phyloP scores from a whole-genome alignment of 2,113 vertebrate genomes.

The Embiotoca jacksoni region DNA sequence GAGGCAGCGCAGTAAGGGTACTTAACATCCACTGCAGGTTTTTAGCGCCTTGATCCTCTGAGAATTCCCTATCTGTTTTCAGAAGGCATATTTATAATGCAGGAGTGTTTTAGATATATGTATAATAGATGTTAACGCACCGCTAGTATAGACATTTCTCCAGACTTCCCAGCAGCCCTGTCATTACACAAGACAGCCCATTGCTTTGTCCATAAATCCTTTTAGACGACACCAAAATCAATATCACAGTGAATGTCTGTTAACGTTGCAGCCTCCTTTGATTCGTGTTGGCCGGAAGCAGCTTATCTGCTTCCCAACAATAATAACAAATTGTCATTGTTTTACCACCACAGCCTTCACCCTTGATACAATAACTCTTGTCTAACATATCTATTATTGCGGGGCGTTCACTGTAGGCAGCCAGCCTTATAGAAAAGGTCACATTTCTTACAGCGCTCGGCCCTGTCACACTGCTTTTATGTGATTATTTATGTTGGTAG shows the following conservation, averaged over 20 bases:
- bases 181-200: slow-evolving; percentile 39
- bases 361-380: not conserved
- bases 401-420: slow-evolving; percentile 26
- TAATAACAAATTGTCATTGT: slow-evolving; percentile 6
- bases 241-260: slow-evolving; percentile 13
- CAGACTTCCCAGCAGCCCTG: not conserved
- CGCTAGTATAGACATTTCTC: slow-evolving; percentile 16
- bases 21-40: slow-evolving; percentile 31
- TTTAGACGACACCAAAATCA: slow-evolving; percentile 1
- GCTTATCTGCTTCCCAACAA: not conserved
- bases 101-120: slow-evolving; percentile 45
- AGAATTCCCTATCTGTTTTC: slow-evolving; percentile 26
- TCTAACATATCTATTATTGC: slow-evolving; percentile 40
- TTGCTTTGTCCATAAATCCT: slow-evolving; percentile 21
- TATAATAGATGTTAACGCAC: slow-evolving; percentile 56
- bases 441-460: slow-evolving; percentile 43
- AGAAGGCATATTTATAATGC: slow-evolving; percentile 40
- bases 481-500: slow-evolving; percentile 62
- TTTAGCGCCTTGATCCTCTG: slow-evolving; percentile 20
- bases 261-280: not conserved
- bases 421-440: slow-evolving; percentile 55
- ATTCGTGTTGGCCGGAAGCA: not conserved
- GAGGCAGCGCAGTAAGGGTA: slow-evolving; percentile 27
- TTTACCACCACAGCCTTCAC: not conserved
- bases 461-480: slow-evolving; percentile 65